phyloP scores from a whole-genome alignment of 1,140 invertebrate genomes.

The Vanessa tameamea region DNA sequence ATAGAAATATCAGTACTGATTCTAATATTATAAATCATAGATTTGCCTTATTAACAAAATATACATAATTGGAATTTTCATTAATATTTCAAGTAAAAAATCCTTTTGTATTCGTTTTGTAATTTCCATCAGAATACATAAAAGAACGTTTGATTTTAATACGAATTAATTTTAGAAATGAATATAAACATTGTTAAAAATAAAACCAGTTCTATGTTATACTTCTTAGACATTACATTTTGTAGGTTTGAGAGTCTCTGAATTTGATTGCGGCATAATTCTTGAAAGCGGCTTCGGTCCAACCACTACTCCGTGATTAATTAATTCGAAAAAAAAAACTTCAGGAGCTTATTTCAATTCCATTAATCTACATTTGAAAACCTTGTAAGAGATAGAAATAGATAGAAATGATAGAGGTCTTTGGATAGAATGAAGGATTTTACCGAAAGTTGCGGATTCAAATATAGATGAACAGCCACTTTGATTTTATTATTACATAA shows the following conservation, averaged over 20 bases:
- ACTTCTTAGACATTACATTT: not conserved
- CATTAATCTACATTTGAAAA: not conserved
- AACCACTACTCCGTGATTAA: not conserved
- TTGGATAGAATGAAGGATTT: no score
- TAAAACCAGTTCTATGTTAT: not conserved
- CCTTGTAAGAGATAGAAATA: not conserved
- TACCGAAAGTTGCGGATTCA: no score
- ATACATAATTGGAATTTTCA: no score
- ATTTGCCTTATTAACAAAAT: no score
- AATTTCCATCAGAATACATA: not conserved
- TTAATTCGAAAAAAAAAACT: constrained; percentile 5
- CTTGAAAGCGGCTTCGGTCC: not conserved
- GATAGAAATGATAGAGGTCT: no score
- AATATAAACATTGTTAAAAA: not conserved
- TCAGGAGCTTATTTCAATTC: not conserved
- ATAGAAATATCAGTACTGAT: no score
- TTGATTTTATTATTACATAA: no score
- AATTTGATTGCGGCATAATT: not conserved
- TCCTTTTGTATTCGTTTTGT: no score
- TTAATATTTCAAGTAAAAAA: no score
- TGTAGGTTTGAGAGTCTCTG: not conserved
- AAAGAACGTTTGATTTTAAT: not conserved
- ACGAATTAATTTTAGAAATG: not conserved
- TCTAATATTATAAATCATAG: no score
- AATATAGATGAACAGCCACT: no score